Evolutionary conservation across 2,797 vertebrate genomes (phyloP).

Genomic region (Halcyon chelicuti): DNA sequence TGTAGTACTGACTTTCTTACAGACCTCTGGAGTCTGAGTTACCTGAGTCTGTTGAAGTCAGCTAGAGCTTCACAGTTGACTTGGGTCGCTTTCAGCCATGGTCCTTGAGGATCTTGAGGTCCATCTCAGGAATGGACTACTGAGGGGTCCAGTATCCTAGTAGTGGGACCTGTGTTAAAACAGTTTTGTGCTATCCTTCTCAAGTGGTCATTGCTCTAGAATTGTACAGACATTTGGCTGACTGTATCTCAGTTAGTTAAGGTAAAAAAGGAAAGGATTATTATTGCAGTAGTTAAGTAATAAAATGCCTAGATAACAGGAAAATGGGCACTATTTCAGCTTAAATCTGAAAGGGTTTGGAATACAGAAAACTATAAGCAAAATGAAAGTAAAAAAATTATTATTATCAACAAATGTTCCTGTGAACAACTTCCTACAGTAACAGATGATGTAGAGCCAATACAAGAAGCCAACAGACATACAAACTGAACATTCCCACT

Average conservation of each 20-base stretch:
- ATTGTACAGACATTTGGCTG: neutral
- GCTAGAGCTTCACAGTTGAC: neutral
- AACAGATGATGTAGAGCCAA: neutral
- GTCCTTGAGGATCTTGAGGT: neutral
- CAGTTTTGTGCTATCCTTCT: neutral
- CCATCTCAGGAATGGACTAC: neutral
- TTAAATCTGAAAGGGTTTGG: neutral
- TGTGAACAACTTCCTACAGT: neutral
- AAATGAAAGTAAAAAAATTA: neutral
- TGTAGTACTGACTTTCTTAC: neutral
- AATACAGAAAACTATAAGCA: neutral
- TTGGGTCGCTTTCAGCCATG: neutral
- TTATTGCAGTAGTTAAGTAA: neutral
- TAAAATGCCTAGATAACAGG: neutral
- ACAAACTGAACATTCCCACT: neutral
- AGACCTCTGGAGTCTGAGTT: neutral
- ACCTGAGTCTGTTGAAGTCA: neutral
- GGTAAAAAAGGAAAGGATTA: neutral
- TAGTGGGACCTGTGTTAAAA: neutral
- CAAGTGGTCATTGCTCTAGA: neutral
- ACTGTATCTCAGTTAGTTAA: neutral
- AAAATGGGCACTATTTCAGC: neutral
- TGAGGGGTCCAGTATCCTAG: neutral
- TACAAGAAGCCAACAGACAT: neutral
- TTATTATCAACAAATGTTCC: neutral